Base-by-base conservation (phyloP, 2,888 invertebrate species). In the Dioctria rufipes region DNA sequence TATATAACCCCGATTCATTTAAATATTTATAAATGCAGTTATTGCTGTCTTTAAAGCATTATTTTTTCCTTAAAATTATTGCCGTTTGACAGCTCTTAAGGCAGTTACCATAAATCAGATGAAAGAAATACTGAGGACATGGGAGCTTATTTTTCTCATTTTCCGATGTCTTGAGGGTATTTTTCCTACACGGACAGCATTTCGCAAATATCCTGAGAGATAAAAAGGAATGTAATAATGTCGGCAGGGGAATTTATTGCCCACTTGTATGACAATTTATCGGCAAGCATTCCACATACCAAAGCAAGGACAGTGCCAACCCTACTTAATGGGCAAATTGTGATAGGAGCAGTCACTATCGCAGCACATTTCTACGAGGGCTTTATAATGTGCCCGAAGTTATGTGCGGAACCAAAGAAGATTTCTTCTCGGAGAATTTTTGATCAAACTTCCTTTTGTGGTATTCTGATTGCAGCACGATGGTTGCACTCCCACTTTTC, bases 241-340 rank as follows among this genome's bases (percentile, higher is more conserved):
- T 75, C 75, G 75, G 60, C 46, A 40, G 4, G 58, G 75, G 75
- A 75, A 75, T 75, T 75, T 75, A 75, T 75, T 75, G 46, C 75
- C 75, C 75, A 75, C 75, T 75, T 75, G 75, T 75, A 75, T 75
- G 42, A 75, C 75, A 75, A 75, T 61, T 75, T 75, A 75, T 75
- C 37, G 61, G 61, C 61, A 60, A 60, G 42, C 42, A 75, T 75
- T 75, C 49, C 75, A 75, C 42, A 58, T 75, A 58, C 60, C 75
- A 60, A 51, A 71, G 51, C 51, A 71, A 71, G 49, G 71, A 11
- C 71, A 71, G 37, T 40, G n/a, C 54, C 51, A 71, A 9, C n/a
- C n/a, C 54, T 40, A 51, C 13, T 37, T 54, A 71, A 71, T 71
- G 49, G 71, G 51, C 37, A 71, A 71, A 42, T 71, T 71, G 51